Conservation (phyloP, 2,797 vertebrate genomes). For the Characodon lateralis region DNA sequence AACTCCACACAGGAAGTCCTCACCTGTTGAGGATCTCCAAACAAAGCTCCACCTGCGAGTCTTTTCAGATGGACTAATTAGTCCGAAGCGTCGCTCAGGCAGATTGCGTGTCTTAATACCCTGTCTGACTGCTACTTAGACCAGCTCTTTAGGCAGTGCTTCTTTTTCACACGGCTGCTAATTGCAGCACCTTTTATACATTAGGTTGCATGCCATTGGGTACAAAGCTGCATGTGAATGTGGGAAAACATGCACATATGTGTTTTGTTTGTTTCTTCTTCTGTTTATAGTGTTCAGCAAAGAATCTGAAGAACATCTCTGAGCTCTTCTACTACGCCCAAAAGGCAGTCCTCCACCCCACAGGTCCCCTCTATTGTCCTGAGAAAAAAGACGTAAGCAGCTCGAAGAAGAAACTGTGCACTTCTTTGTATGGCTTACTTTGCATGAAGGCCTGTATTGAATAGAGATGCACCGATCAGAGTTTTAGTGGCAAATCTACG, state of each 20-base stretch:
- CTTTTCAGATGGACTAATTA: conserved; percentile 54
- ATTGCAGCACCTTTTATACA: background rate
- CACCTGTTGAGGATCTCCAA: conserved; percentile 1
- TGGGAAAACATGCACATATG: background rate
- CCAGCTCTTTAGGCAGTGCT: conserved; percentile 4
- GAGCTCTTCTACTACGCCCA: conserved; percentile 98
- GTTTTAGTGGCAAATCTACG: background rate
- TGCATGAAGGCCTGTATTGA: background rate
- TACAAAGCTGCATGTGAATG: background rate
- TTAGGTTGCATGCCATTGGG: background rate
- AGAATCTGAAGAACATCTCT: conserved; percentile 98
- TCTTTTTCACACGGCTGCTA: background rate
- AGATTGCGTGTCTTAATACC: conserved; percentile 65
- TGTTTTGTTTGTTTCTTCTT: background rate
- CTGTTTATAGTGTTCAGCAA: conserved; percentile 91
- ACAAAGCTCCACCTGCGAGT: conserved; percentile 6
- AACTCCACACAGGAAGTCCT: background rate
- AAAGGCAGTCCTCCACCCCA: conserved; percentile 96
- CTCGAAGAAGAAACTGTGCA: background rate
- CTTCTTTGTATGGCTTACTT: conserved; percentile 9
- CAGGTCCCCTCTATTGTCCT: conserved; percentile 94
- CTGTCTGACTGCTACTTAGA: conserved; percentile 48
- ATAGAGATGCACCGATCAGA: background rate
- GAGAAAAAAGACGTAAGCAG: conserved; percentile 91
- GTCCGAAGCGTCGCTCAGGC: conserved; percentile 46